Percentiles rank a stretch among this genome's conserved stretches.
phyloP scores from a whole-genome alignment of 1,140 invertebrate genomes.

The Lordiphosa mommai region DNA sequence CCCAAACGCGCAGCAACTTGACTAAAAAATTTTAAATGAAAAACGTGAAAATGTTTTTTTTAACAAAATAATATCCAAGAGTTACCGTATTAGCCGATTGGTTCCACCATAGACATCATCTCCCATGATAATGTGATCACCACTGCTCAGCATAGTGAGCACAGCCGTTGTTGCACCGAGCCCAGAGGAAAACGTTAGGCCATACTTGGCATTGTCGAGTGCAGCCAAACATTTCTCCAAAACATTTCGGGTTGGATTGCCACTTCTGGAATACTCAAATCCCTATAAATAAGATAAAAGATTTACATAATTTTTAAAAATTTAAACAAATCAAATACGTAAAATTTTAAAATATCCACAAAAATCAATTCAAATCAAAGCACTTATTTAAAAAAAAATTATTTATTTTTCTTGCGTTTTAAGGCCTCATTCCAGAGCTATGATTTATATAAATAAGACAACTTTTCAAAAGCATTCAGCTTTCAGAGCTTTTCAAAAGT shows the following conservation, averaged over 20 bases:
- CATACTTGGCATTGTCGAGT: conserved; percentile 94
- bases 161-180: conserved; percentile 91
- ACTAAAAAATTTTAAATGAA: conserved; percentile 64
- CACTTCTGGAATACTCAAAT: conserved; percentile 95
- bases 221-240: conserved; percentile 94
- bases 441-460: too few species aligned
- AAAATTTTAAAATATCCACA: neutral
- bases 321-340: too few species aligned
- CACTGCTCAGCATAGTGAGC: conserved; percentile 86
- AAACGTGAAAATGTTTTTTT: neutral
- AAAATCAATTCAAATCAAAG: neutral
- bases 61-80: neutral
- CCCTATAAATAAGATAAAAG: conserved; percentile 81
- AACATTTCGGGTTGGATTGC: conserved; percentile 95
- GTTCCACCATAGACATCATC: conserved; percentile 99
- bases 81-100: conserved; percentile 81
- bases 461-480: too few species aligned
- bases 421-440: too few species aligned
- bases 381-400: too few species aligned
- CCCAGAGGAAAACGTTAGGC: conserved; percentile 93
- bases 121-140: conserved; percentile 94
- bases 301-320: neutral
- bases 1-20: conserved; percentile 85
- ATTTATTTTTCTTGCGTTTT: too few species aligned
- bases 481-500: too few species aligned